These are phyloP conservation scores for Hydropsyche betteni DNA, from an alignment of 2,888 invertebrate genomes.

Conservation along the genomic window DNA sequence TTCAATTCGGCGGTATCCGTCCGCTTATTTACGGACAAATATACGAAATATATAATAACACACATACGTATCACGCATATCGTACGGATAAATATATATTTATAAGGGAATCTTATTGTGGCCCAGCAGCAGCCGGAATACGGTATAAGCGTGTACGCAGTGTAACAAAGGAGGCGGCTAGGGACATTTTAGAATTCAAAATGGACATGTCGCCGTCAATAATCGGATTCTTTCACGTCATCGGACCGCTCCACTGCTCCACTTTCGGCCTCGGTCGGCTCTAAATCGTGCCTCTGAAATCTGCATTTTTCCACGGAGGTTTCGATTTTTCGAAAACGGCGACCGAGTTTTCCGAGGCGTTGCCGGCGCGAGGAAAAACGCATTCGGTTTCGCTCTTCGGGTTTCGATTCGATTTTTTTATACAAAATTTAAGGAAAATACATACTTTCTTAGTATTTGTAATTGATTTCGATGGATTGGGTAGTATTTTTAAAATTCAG, in stretches of 20 bases:
- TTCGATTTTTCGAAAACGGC: too few species aligned
- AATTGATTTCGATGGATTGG: too few species aligned
- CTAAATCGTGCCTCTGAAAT: constrained; percentile 21
- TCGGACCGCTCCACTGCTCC: constrained; percentile 32
- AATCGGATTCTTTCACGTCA: constrained; percentile 41
- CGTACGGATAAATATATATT: neutral
- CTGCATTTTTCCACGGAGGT: constrained; percentile 8
- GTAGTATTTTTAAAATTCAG: too few species aligned
- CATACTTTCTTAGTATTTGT: too few species aligned
- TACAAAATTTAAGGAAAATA: too few species aligned
- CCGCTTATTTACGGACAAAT: constrained; percentile 30
- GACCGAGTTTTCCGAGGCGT: too few species aligned
- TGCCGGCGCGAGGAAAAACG: neutral
- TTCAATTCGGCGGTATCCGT: constrained; percentile 36
- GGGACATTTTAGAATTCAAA: constrained; percentile 34
- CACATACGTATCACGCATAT: too few species aligned
- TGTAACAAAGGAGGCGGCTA: constrained; percentile 9
- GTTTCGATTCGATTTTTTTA: neutral
- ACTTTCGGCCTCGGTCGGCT: constrained; percentile 17
- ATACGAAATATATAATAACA: neutral
- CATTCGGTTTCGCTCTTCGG: neutral
- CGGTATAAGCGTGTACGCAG: neutral
- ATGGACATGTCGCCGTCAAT: constrained; percentile 26
- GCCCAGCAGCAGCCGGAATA: neutral
- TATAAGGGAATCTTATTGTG: constrained; percentile 32